phyloP scores from a whole-genome alignment of 1,140 invertebrate genomes.

The Amyelois transitella region DNA sequence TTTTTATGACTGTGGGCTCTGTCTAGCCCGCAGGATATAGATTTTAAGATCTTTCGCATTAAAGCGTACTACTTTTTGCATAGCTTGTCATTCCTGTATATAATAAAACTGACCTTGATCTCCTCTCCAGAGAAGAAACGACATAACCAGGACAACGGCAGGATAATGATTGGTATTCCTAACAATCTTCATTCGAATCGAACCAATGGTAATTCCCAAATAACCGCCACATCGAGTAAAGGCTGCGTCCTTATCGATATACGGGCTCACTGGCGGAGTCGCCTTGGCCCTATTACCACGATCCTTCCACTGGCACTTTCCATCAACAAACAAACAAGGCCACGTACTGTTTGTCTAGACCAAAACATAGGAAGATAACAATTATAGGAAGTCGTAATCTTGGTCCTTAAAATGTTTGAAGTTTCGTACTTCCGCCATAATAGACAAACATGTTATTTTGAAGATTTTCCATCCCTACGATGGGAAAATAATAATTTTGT shows the following conservation, averaged over 20 bases:
- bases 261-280: conserved; percentile 56
- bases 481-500: too few relatives aligned
- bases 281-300: conserved; percentile 49
- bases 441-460: neutral
- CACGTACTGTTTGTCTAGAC: conserved; percentile 26
- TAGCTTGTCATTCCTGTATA: too few relatives aligned
- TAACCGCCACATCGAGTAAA: conserved; percentile 18
- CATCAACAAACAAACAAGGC: conserved; percentile 46
- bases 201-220: conserved; percentile 12
- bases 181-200: neutral
- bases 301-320: conserved; percentile 40
- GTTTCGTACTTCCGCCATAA: conserved; percentile 2
- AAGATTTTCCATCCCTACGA: neutral
- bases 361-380: neutral
- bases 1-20: too few relatives aligned
- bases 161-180: too few relatives aligned
- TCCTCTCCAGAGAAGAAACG: too few relatives aligned
- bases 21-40: too few relatives aligned
- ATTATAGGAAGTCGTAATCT: neutral
- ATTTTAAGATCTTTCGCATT: too few relatives aligned
- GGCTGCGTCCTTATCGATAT: conserved; percentile 55
- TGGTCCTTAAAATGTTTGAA: conserved; percentile 4
- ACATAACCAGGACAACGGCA: too few relatives aligned
- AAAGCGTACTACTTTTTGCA: too few relatives aligned
- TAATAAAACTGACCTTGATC: too few relatives aligned